phyloP scores from a whole-genome alignment of 1,140 invertebrate species.

The Tetranychus urticae region DNA sequence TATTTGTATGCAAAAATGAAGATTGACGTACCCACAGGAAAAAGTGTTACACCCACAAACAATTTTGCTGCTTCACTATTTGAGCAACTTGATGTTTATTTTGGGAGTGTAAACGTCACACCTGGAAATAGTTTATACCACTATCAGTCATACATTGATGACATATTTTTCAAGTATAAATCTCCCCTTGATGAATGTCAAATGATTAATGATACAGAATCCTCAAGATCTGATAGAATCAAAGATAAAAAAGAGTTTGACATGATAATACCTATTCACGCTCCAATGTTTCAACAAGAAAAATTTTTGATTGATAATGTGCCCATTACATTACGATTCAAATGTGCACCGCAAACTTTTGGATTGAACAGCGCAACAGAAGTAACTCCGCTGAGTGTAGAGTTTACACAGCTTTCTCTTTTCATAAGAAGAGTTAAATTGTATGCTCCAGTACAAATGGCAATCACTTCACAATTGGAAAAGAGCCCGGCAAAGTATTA shows the following conservation, averaged over 20 bases:
- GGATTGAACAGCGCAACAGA: not conserved
- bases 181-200: not conserved
- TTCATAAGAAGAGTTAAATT: not conserved
- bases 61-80: not conserved
- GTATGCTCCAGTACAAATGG: not conserved
- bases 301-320: not conserved
- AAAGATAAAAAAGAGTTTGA: not conserved
- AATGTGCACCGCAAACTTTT: not conserved
- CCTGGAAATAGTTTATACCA: not conserved
- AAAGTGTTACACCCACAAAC: not conserved
- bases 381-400: not conserved
- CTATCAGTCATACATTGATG: not conserved
- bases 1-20: not conserved
- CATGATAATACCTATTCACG: not conserved
- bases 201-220: not conserved
- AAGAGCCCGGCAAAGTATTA: not conserved
- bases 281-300: not conserved
- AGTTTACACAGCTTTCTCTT: not conserved
- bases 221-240: not conserved
- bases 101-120: not conserved
- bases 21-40: not conserved
- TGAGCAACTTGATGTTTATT: not conserved
- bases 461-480: not conserved
- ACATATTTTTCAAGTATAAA: not conserved
- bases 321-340: not conserved